Conservation (phyloP, 2,797 vertebrate genomes). For the Gymnothorax javanicus region DNA sequence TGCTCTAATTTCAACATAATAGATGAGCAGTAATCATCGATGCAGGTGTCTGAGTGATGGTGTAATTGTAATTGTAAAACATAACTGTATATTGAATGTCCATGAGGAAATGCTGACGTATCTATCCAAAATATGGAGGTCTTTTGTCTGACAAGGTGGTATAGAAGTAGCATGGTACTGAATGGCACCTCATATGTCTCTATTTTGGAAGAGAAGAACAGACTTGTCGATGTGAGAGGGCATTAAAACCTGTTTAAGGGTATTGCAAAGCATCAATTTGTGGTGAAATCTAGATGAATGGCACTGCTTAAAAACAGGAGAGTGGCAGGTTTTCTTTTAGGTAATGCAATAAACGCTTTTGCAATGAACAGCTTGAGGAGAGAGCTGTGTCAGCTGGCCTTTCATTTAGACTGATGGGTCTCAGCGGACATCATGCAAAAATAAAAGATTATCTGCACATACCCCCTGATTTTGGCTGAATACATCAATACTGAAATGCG, state of each 20-base stretch:
- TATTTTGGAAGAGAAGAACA: neutral
- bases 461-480: neutral
- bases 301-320: neutral
- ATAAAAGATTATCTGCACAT: neutral
- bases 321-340: neutral
- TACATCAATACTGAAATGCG: too few relatives aligned
- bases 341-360: neutral
- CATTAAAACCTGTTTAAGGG: neutral
- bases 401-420: neutral
- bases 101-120: too few relatives aligned
- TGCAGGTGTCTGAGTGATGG: too few relatives aligned
- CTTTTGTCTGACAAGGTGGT: too few relatives aligned
- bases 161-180: too few relatives aligned
- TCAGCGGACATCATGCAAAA: neutral
- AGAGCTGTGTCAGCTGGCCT: neutral
- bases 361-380: neutral
- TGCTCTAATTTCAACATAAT: too few relatives aligned
- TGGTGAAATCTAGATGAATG: neutral
- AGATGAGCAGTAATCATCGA: too few relatives aligned
- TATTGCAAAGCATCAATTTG: slow-evolving; percentile 2
- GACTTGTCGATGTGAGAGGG: neutral
- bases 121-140: too few relatives aligned
- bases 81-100: too few relatives aligned
- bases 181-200: neutral
- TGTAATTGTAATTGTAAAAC: too few relatives aligned